Evolutionary conservation across 1,140 invertebrate species (phyloP).

Genomic region (Heliothis virescens): DNA sequence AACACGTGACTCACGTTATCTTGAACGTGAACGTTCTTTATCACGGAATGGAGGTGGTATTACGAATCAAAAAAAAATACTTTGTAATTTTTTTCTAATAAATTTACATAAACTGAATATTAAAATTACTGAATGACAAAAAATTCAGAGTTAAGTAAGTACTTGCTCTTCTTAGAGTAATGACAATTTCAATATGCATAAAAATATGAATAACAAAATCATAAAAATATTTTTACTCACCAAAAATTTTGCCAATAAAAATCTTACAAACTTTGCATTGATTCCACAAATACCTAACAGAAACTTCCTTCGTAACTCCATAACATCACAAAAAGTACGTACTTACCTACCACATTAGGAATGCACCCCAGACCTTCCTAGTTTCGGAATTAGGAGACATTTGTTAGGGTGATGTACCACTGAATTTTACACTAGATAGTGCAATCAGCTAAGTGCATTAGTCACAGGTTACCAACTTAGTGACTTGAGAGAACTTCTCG

Average conservation of each 20-base stretch:
- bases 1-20: conserved; percentile 35
- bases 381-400: conserved; percentile 65
- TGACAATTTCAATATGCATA: neutral
- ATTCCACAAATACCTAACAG: neutral
- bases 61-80: neutral
- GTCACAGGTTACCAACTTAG: neutral
- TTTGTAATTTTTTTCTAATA: too few species aligned
- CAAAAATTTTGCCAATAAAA: neutral
- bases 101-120: too few species aligned
- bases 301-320: conserved; percentile 6
- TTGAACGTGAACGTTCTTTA: conserved; percentile 11
- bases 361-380: conserved; percentile 63
- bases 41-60: neutral
- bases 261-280: too few species aligned
- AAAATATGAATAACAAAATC: too few species aligned
- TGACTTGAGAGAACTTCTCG: neutral
- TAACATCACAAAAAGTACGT: conserved; percentile 18
- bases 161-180: too few species aligned
- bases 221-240: neutral
- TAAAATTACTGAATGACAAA: too few species aligned
- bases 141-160: too few species aligned
- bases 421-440: conserved; percentile 64
- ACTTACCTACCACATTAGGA: conserved; percentile 49
- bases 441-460: conserved; percentile 71
- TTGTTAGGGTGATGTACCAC: conserved; percentile 58